Percentiles rank a stretch among this genome's conserved stretches.
phyloP scores from a whole-genome alignment of 2,113 vertebrate genomes.

The Scalopus aquaticus region DNA sequence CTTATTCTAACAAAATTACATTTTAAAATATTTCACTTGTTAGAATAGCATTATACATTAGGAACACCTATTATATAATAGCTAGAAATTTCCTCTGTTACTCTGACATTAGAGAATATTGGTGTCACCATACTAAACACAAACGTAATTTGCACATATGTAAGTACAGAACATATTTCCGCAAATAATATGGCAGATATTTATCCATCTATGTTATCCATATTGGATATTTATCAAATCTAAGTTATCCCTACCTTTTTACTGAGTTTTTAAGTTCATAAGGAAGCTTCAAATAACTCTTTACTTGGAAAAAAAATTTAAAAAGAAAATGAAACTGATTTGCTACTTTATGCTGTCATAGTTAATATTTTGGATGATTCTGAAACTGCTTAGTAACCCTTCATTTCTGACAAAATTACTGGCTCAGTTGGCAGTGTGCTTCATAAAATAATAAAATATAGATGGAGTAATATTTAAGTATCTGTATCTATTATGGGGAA shows the following conservation, averaged over 20 bases:
- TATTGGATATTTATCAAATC: not conserved
- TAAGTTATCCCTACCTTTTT: not conserved
- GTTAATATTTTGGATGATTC: conserved; percentile 65
- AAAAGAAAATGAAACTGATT: conserved; percentile 58
- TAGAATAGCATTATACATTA: not conserved
- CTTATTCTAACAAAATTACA: not conserved
- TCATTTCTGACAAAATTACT: conserved; percentile 70
- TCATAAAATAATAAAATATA: conserved; percentile 75
- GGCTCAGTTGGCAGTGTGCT: conserved; percentile 54
- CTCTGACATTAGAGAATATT: not conserved
- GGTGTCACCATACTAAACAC: not conserved
- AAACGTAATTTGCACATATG: not conserved
- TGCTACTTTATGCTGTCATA: conserved; percentile 55
- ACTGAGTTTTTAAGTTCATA: conserved; percentile 25
- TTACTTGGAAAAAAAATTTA: conserved; percentile 19
- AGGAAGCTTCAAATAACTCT: not conserved
- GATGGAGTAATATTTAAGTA: conserved; percentile 77
- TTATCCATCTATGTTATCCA: too few relatives aligned
- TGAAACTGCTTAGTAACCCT: conserved; percentile 55
- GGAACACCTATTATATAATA: not conserved
- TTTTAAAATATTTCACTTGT: not conserved
- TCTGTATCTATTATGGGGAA: conserved; percentile 69
- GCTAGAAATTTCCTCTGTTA: not conserved
- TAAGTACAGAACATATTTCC: not conserved
- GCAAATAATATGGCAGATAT: not conserved